Base-by-base conservation (phyloP, 1,140 invertebrate genomes). In the Chrysomallon squamiferum region DNA sequence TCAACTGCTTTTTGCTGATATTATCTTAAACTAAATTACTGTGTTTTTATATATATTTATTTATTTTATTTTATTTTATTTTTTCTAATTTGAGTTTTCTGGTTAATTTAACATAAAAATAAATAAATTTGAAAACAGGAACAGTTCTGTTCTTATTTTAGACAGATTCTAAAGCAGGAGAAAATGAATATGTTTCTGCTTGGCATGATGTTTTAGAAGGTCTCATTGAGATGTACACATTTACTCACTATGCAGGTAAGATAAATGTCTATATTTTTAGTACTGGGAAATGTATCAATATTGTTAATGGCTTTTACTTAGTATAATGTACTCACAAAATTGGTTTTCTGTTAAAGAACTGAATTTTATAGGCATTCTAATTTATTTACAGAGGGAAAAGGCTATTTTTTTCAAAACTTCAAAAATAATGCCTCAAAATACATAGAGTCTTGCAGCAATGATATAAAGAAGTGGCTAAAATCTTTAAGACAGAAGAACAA, bases 381-480 rank as follows among this genome's bases (percentile, higher is more conserved):
- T 58, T 41, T 27, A 30, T 59, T 30, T 32, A 20, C 64, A 83
- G 76, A 76, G 22, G 54, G 73, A 18, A 63, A 59, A 33, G 81
- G 79, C 3, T 79, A 85, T 3, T 93, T 90, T 81, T 93, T 92
- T 79, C 83, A 87, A 3, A 75, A 78, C 47, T 65, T 93, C 9
- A 91, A 90, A 78, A 77, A 77, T 1, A 79, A 91, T 66, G 90
- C 91, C 1, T 81, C 87, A 1, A 88, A 89, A 70, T 94, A 90
- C 81, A 85, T 92, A 13, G 85, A 90, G 7, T 87, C 86, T 73
- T 90, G 90, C 71, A 88, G 87, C 64, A 57, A 78, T 2, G 81
- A 87, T 35, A 86, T 92, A 2, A 84, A 91, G 11, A 74, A 88
- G 2, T 93, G 92, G 92, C 84, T 94, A 1, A 80, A 83, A 64